phyloP scores from a whole-genome alignment of 2,113 vertebrate species.

The Aplodontia rufa region DNA sequence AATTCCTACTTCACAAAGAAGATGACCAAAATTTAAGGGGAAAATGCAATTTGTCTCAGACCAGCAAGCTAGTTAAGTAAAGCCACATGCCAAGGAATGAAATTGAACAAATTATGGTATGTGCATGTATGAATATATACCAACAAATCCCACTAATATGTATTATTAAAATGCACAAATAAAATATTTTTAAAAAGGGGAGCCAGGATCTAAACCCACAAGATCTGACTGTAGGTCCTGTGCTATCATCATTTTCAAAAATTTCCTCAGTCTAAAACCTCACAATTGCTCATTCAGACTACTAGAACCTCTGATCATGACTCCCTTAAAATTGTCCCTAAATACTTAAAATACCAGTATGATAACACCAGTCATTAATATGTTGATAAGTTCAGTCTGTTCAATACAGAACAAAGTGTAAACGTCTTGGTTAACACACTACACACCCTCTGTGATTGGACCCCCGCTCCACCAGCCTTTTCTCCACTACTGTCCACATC shows the following conservation, averaged over 20 bases:
- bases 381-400: not conserved
- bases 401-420: not conserved
- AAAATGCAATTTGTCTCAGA: constrained; percentile 5
- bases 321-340: constrained; percentile 19
- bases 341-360: constrained; percentile 30
- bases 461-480: not conserved
- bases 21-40: not conserved
- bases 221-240: not conserved
- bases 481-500: not conserved
- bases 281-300: not conserved
- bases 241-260: not conserved
- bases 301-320: constrained; percentile 44
- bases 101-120: too few species aligned
- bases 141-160: too few species aligned
- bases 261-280: not conserved
- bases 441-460: not conserved
- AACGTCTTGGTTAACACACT: not conserved
- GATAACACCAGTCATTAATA: not conserved
- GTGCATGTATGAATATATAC: too few species aligned
- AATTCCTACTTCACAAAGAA: constrained; percentile 29
- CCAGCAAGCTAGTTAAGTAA: not conserved
- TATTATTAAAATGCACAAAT: too few species aligned
- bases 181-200: not conserved
- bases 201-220: not conserved
- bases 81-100: not conserved